Base-by-base conservation (phyloP, 1,140 invertebrate genomes). In the Muscidifurax raptorellus region DNA sequence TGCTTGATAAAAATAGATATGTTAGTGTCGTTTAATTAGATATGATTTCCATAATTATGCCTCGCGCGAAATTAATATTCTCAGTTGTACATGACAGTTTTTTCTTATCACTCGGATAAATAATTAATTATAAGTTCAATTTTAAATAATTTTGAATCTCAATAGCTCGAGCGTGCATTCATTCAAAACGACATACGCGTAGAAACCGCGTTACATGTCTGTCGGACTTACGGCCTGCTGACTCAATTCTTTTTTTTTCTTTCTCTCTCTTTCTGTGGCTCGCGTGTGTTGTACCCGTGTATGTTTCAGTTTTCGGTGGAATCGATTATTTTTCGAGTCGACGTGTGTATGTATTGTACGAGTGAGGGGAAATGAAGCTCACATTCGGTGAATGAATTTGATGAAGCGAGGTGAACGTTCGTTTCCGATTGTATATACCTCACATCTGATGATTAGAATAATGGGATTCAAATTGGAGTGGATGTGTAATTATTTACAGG, bases 311-410 rank as follows among this genome's bases (percentile, higher is more conserved):
- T 72, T 72, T 32, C 71, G 71, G 28, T 36, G 18, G 71, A 72
- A 72, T 72, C 71, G 71, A 72, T 72, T 72, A 36, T 28, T 36
- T 72, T 72, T 36, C 5, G 25, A 30, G 13, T 10, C 18, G 71
- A 32, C 28, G 18, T 13, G 25, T 25, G 22, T 40, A 10, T 40
- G 36, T 40, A 10, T n/a, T 40, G 36, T 40, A 40, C 36, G 7
- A 40, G 59, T 22, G 67, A 28, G 67, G 67, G 67, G 28, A 69
- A 72, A 40, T 36, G 71, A 32, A 72, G 22, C 71, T 72, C 71
- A 22, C 27, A 32, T 36, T 72, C 32, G 28, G 28, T 72, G 71
- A 72, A 72, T 72, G 30, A 32, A 72, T 32, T 36, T 18, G 13
- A 72, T 36, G 30, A 72, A 72, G 71, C 71, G 6, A 72, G 18